Base-by-base conservation (phyloP, 2,888 invertebrate species). In the Mythimna vitellina region DNA sequence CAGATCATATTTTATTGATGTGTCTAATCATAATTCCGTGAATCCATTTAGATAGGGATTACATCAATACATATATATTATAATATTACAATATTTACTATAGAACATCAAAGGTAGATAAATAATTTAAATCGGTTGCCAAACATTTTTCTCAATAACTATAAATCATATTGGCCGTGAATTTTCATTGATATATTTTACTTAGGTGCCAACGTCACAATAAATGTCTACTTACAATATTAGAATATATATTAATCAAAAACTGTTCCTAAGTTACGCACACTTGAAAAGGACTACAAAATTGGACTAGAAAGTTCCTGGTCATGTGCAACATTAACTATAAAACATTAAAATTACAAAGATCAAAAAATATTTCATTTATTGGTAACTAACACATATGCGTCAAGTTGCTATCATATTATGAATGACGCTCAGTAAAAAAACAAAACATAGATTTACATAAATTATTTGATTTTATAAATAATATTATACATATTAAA, bases 231-330 rank as follows among this genome's bases (percentile, higher is more conserved):
- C 66, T 51, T 38, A 81, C n/a, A 65, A 72, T 70, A 67, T n/a
- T 54, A 69, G 32, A 71, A 56, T 61, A 65, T 57, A 71, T 68
- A 60, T 62, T 60, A 70, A 42, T 76, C 22, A 61, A 58, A 78
- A 78, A 78, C 69, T 73, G 70, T 53, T 78, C 49, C 46, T 76
- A 72, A 76, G 65, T 61, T 80, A 81, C 60, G 58, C 75, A 85
- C 83, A 84, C 74, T 75, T 70, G 65, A 86, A 80, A 78, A 78
- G 73, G 69, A 86, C 81, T 79, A 86, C 57, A 79, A 82, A 76
- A 83, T 80, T 81, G 73, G 86, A 86, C 86, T 86, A 86, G 86
- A 86, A 73, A 76, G 70, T 79, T 78, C 74, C 77, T 83, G 82
- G 72, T 74, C 73, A 73, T 61, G 81, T 81, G 80, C 78, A 78